Base-by-base conservation (phyloP, 2,888 invertebrate species). In the Parnassius smintheus region DNA sequence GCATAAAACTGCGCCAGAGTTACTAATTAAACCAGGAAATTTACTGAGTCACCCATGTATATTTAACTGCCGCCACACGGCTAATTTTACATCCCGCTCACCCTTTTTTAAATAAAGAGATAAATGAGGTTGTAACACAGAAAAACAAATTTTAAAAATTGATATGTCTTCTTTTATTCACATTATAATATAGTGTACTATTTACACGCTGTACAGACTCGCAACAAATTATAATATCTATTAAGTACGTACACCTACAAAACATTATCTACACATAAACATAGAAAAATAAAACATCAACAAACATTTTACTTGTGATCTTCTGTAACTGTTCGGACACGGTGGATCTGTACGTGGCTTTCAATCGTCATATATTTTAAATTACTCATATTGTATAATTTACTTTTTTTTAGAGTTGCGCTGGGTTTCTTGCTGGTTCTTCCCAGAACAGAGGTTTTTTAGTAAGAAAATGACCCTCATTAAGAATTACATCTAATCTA, bases 141-240 rank as follows among this genome's bases (percentile, higher is more conserved):
- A 9, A 77, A 82, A 82, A 80, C 72, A 70, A 71, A 62, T 46
- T 66, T 66, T 87, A 90, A 84, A 91, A 91, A 90, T 85, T 91
- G 91, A 91, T 91, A 91, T 91, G 91, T 91, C 88, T 90, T 82
- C 83, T 87, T 90, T 90, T 89, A 90, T 90, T 90, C 86, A 88
- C 88, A 87, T 76, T 85, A 88, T 80, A 85, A 58, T 49, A 62
- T 59, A 75, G 75, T 83, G 82, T 83, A 82, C 80, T 88, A 90
- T 90, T 84, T 89, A 91, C 91, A 90, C 68, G 72, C 75, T 82
- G 80, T 83, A 85, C 81, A 84, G 72, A 65, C 70, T 73, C 64
- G 77, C 76, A 80, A 82, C 79, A 72, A 76, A 80, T 77, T 75
- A 76, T 58, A 65, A 66, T 60, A 66, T 67, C 73, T 80, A 80